Evolutionary conservation across 2,113 vertebrate species (phyloP), one percentile per base, ranked within the genome.

Genomic region (Sardina pilchardus): DNA sequence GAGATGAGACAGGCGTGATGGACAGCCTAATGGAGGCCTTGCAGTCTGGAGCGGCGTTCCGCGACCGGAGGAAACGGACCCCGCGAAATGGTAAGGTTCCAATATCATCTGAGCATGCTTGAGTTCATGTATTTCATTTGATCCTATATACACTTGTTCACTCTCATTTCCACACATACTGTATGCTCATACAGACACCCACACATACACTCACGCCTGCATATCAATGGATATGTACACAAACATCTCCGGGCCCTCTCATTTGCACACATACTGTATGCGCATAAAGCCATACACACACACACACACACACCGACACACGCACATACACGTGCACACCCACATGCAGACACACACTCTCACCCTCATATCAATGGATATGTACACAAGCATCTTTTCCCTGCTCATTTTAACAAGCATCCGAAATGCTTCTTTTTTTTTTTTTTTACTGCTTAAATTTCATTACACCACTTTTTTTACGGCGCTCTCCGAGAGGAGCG

Each of bases 1-100:
- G 98, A 88, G 97, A 99, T 85, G 98, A 99, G 94, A 99, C 97
- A 0, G 98, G 98, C 19, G 98, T 99, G 93, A 99, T 99, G 98
- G 98, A 99, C 94, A 98, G 97, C 82, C 94, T 99, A 91, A 97
- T 99, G 90, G 98, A 99, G 91, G 98, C 98, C 82, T 91, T 99
- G 85, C 98, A 99, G 90, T 99, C 98, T 1, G 98, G 98, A 91
- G 98, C 97, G n/a, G 98, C 98, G 0, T 99, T 99, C 96, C 93
- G 98, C 48, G 97, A 99, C 93, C 96, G 98, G 3, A 93, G 98
- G 95, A 99, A 99, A 96, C 94, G 98, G 83, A 96, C 94, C 82
- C 97, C 98, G 0, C 96, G 97, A 81, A 94, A 92, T 14, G 95
- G 95, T 95, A 93, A 89, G 87, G 82, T 81, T 26, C 43, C 36